Evolutionary conservation across 2,888 invertebrate species (phyloP), one percentile per base, ranked within the genome.

Genomic region (Muschampia plurimacula): DNA sequence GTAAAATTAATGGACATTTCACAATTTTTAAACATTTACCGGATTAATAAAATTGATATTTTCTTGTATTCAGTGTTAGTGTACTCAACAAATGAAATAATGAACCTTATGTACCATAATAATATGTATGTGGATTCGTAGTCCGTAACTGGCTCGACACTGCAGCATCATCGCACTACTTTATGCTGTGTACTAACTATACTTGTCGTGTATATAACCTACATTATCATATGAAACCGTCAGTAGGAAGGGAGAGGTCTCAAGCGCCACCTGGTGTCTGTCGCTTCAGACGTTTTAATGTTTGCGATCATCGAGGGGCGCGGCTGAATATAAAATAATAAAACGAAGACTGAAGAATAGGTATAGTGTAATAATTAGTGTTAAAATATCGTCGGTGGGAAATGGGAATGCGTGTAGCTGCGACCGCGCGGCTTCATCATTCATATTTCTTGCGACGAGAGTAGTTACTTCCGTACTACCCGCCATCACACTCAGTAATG

Each of bases 341-440:
- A 91, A 92, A 91, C 86, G 89, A 93, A 93, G 93, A 93, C 93
- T 93, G 93, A 93, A 89, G 92, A 84, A 89, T 93, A 93, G 92
- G 86, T 91, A 91, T 93, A 92, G 89, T 86, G 84, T 92, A 89
- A 91, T 91, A 90, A 89, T 90, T 91, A 89, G 88, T 89, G 89
- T 89, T 89, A 75, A 77, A 36, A 86, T 84, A 84, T 87, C 89
- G 86, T 83, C 84, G 84, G 86, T 86, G 76, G 76, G 83, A 84
- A 84, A 83, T 83, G 79, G 62, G 69, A 73, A 73, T 65, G 75
- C 52, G 52, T 22, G 13, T 73, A 68, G 60, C 22, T 55, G 69
- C 55, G 10, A 8, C 68, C 68, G 69, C 69, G 73, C 73, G 73
- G 75, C 72, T 55, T 22, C 55, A 8, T 66, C 46, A 28, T 60